Conservation (phyloP, 37 sponge, comb jelly and placozoan species). For the Bolinopsis microptera region DNA sequence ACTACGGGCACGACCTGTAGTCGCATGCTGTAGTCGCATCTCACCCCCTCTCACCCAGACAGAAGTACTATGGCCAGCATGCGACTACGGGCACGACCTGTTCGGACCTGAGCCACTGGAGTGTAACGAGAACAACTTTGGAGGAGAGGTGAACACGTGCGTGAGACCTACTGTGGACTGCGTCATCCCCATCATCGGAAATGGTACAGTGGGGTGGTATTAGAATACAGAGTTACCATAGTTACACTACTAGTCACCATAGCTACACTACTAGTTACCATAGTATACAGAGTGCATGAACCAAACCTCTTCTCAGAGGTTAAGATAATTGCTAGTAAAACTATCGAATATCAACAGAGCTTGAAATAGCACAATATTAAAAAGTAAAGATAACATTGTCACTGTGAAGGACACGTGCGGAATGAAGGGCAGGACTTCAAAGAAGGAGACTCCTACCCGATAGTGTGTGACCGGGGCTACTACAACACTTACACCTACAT, state of each 20-base stretch:
- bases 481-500: conserved; percentile 2
- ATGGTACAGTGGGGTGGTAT: too few relatives aligned
- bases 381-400: neutral
- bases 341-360: too few relatives aligned
- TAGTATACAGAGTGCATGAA: too few relatives aligned
- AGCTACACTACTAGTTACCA: too few relatives aligned
- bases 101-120: neutral
- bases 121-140: neutral
- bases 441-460: neutral
- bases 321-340: too few relatives aligned
- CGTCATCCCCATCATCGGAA: neutral
- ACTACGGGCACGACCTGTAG: too few relatives aligned
- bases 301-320: too few relatives aligned
- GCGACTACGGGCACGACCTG: neutral
- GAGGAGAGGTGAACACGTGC: neutral
- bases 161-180: neutral
- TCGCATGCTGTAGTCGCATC: too few relatives aligned
- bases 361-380: too few relatives aligned
- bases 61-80: neutral
- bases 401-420: neutral
- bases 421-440: neutral
- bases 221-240: too few relatives aligned
- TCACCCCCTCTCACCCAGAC: neutral
- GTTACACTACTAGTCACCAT: too few relatives aligned
- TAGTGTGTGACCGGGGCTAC: neutral